These are phyloP conservation scores for Nicator chloris DNA, from an alignment of 2,113 vertebrate species.

Conservation along the genomic window DNA sequence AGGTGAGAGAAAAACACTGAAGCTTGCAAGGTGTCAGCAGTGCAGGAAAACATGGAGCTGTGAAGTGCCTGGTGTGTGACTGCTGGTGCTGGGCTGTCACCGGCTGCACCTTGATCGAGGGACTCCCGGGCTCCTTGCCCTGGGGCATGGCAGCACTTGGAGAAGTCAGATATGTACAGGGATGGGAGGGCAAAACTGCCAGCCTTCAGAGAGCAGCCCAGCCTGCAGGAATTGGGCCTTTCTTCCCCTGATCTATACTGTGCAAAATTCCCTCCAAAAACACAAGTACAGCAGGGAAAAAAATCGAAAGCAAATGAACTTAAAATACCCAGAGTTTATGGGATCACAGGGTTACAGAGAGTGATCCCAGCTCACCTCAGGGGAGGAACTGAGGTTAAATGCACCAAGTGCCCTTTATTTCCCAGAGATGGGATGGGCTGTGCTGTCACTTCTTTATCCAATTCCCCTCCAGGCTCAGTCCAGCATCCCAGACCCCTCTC, in stretches of 20 bases:
- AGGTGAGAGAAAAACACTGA: not conserved
- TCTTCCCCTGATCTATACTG: not conserved
- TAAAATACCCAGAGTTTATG: not conserved
- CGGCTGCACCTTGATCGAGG: not conserved
- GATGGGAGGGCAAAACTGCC: not conserved
- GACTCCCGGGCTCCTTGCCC: not conserved
- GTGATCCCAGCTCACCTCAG: not conserved
- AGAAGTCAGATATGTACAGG: not conserved
- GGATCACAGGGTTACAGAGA: not conserved
- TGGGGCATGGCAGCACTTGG: fast-evolving
- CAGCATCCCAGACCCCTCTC: not conserved
- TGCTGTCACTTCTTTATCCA: not conserved
- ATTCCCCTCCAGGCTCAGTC: not conserved
- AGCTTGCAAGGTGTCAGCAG: not conserved
- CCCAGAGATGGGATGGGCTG: not conserved
- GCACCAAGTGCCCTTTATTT: not conserved
- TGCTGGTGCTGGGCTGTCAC: not conserved
- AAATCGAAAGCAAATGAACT: not conserved
- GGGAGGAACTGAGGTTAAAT: not conserved
- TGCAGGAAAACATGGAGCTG: not conserved
- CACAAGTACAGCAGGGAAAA: not conserved
- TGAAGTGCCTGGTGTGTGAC: not conserved
- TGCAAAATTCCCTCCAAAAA: not conserved
- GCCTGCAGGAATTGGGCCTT: not conserved
- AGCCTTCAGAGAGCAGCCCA: not conserved